phyloP scores from a whole-genome alignment of 2,888 invertebrate genomes.

The Yponomeuta plumbellus region DNA sequence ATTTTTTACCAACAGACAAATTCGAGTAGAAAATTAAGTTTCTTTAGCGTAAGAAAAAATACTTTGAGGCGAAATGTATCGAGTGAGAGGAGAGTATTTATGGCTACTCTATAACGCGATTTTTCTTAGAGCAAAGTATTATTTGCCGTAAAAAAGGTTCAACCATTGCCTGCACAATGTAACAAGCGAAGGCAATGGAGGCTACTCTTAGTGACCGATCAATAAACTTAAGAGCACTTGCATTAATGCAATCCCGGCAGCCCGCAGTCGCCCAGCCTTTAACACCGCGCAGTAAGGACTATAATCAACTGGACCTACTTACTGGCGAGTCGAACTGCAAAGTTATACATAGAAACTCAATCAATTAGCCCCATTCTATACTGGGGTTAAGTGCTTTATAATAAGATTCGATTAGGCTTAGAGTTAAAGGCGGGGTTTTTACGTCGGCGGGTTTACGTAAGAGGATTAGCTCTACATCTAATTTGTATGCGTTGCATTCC shows the following conservation, averaged over 20 bases:
- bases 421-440: not conserved
- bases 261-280: not conserved
- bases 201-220: not conserved
- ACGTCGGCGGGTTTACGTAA: not conserved
- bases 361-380: not conserved
- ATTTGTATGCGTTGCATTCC: not conserved
- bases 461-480: not conserved
- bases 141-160: not conserved
- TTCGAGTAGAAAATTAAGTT: not conserved
- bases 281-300: not conserved
- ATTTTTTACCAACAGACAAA: too few species aligned
- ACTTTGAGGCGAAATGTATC: not conserved
- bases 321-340: not conserved
- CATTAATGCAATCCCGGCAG: not conserved
- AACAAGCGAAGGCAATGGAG: not conserved
- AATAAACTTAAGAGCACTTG: constrained; percentile 1
- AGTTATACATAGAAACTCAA: not conserved
- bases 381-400: not conserved
- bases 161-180: not conserved
- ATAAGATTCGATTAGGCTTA: not conserved
- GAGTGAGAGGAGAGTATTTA: not conserved
- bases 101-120: not conserved
- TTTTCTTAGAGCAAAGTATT: not conserved
- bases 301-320: not conserved
- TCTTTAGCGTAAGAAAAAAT: not conserved